phyloP scores from a whole-genome alignment of 37 sponge, comb jelly and placozoan genomes.

The Bolinopsis microptera region DNA sequence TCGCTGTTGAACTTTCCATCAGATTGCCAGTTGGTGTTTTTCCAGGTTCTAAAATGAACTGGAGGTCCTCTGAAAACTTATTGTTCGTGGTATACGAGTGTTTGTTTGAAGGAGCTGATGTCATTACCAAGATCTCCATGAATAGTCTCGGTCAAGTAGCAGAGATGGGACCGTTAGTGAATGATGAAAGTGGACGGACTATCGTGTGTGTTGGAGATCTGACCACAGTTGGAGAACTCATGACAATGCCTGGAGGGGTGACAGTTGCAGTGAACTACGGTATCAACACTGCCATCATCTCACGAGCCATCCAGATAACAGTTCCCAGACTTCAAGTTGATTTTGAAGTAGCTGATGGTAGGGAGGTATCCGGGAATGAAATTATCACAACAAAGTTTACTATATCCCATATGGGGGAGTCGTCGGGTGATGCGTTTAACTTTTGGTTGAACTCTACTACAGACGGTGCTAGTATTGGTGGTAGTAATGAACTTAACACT shows the following conservation, averaged over 20 bases:
- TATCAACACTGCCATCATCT: neutral
- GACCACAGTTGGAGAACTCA: neutral
- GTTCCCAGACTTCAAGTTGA: neutral
- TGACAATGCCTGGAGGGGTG: neutral
- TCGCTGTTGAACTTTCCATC: neutral
- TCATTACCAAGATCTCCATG: neutral
- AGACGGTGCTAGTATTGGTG: neutral
- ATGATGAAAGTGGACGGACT: neutral
- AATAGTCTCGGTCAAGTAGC: neutral
- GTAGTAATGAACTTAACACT: neutral
- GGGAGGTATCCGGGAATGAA: conserved; percentile 1
- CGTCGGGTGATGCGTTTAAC: conserved; percentile 37
- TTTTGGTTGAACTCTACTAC: neutral
- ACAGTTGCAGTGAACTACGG: conserved; percentile 56
- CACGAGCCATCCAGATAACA: neutral
- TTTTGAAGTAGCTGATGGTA: neutral
- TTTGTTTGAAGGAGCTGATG: neutral
- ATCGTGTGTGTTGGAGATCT: neutral
- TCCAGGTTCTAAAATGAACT: neutral
- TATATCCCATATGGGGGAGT: neutral
- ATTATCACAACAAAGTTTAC: neutral
- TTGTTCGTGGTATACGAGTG: neutral
- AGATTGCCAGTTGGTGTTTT: neutral
- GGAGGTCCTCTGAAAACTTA: conserved; percentile 9
- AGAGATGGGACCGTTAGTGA: neutral